phyloP scores from a whole-genome alignment of 2,797 vertebrate species.

The Poeciliopsis infans region DNA sequence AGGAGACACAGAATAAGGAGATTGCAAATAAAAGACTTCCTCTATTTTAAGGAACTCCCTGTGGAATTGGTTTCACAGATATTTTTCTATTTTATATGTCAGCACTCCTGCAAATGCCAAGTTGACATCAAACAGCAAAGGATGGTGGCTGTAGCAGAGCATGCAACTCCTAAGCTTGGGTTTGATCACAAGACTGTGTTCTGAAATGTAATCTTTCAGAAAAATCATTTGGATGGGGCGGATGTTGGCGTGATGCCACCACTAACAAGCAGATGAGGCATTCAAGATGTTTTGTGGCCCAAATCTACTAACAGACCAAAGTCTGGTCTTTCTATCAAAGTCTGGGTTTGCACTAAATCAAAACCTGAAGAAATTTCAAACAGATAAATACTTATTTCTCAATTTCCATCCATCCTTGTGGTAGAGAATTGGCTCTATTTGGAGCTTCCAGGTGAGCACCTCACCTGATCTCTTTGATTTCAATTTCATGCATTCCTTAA shows the following conservation, averaged over 20 bases:
- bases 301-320: neutral
- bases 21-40: conserved; percentile 18
- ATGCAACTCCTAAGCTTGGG: neutral
- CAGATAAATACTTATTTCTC: neutral
- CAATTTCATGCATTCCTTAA: neutral
- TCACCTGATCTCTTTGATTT: neutral
- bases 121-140: conserved; percentile 10
- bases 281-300: neutral
- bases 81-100: conserved; percentile 20
- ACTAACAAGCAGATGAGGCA: neutral
- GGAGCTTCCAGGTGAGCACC: neutral
- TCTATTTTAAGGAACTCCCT: conserved; percentile 8
- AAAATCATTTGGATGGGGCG: neutral
- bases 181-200: neutral
- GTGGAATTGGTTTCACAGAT: conserved; percentile 11
- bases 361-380: neutral
- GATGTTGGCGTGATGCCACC: neutral
- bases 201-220: neutral
- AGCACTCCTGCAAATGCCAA: conserved; percentile 1
- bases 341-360: neutral
- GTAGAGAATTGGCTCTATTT: neutral
- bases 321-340: no score
- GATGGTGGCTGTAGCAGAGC: conserved; percentile 6
- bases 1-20: conserved; percentile 28
- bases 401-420: neutral